Evolutionary conservation across 2,113 vertebrate genomes (phyloP).

Genomic region (Arvicanthis niloticus): DNA sequence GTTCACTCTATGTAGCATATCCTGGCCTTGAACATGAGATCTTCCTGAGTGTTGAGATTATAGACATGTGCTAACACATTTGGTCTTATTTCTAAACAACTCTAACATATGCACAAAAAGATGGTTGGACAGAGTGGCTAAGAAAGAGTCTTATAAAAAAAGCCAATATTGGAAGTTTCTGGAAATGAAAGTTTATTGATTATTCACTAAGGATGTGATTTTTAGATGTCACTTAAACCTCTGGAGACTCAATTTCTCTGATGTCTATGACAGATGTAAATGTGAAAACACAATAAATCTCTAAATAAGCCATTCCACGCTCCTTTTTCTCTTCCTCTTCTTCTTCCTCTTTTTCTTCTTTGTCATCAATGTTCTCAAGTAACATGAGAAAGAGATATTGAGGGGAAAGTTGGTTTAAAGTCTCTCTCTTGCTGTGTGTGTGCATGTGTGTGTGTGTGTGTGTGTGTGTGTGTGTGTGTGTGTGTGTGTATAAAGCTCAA

Average conservation of each 20-base stretch:
- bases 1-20: background rate
- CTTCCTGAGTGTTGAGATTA: background rate
- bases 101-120: background rate
- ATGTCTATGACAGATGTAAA: background rate
- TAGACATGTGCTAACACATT: background rate
- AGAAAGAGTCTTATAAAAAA: background rate
- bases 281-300: background rate
- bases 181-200: background rate
- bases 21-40: background rate
- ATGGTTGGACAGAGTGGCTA: background rate
- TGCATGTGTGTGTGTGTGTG: background rate
- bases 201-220: background rate
- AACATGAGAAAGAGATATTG: background rate
- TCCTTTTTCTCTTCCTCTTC: background rate
- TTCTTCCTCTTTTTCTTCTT: background rate
- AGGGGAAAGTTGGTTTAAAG: constrained; percentile 9
- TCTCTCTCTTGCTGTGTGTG: background rate
- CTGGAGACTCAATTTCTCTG: background rate
- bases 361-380: background rate
- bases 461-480: background rate
- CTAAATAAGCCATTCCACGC: background rate
- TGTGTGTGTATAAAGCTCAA: background rate
- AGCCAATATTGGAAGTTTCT: constrained; percentile 36
- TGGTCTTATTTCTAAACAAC: background rate
- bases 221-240: background rate